These are phyloP conservation scores for Dendrophyllia cribrosa DNA, from an alignment of 64 coral and sea anemone species.

Conservation along the genomic window DNA sequence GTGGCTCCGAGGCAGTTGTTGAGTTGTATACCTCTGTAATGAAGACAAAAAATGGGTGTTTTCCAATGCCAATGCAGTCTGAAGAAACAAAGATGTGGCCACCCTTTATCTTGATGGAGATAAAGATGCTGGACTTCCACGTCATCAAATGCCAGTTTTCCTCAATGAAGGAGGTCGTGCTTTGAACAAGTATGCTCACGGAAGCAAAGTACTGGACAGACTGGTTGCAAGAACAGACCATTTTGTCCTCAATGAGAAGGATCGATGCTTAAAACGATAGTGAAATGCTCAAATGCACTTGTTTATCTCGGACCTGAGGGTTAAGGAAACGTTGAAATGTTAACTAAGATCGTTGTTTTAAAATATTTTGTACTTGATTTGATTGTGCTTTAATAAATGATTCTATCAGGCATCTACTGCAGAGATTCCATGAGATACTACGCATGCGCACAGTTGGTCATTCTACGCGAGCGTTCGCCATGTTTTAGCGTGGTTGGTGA, in stretches of 20 bases:
- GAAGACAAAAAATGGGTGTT: no score
- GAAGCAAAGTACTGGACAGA: constrained; percentile 55
- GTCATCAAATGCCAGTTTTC: no score
- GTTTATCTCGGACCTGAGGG: not conserved
- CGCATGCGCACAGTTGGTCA: no score
- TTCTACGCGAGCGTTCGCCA: no score
- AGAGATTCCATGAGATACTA: no score
- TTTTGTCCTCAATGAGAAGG: constrained; percentile 55
- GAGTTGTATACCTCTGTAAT: no score
- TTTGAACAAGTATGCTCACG: constrained; percentile 35
- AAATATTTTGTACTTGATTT: not conserved
- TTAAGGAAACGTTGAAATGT: not conserved
- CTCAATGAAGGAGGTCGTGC: not conserved
- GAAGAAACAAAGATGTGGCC: constrained; percentile 28
- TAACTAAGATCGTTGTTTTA: constrained; percentile 4
- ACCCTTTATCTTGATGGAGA: constrained; percentile 24
- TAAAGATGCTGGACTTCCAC: not conserved
- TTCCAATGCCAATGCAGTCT: constrained; percentile 45
- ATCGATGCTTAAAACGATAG: no score
- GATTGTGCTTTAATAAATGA: no score
- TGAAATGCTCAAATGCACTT: not conserved
- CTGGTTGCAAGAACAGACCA: constrained; percentile 22
- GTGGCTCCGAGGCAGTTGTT: no score
- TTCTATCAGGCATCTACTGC: no score
- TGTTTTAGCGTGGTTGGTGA: no score